Base-by-base conservation (phyloP, 2,113 vertebrate genomes). In the Triplophysa siluroides region DNA sequence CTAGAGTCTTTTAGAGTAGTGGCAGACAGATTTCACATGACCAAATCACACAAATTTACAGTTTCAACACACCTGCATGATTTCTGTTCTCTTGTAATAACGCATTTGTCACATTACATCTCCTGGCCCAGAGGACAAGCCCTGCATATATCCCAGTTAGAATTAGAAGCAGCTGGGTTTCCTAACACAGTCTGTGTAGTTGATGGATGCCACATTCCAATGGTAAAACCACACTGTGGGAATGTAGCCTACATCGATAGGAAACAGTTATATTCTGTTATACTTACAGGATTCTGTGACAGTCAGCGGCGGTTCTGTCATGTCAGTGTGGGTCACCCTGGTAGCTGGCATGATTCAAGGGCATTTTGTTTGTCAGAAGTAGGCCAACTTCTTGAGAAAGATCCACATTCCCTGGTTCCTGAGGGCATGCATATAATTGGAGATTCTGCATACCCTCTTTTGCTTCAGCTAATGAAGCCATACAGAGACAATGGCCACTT, bases 1-100 rank as follows among this genome's bases (percentile, higher is more conserved):
- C 54, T 62, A 24, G 72, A 33, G 70, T 73, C 70, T 11, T 58
- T 58, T 33, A 69, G 45, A 23, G 66, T 19, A 45, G 66, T 69
- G 21, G 19, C n/a, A 47, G n/a, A 47, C 41, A 69, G n/a, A 50
- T 69, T 69, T 50, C 47, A 47, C 41, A 1, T 24, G 3, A 70
- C 2, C 68, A 70, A 47, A 23, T 70, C 41, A n/a, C n/a, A n/a
- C n/a, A n/a, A n/a, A n/a, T n/a, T n/a, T 7, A 69, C 61, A 4
- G n/a, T 47, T 23, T 45, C 67, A 8, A 47, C 4, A 69, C 67
- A 47, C 19, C 67, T 24, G 8, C 67, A 7, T 24, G 67, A 69
- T 1, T 69, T 47, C 23, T 68, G 66, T 23, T 21, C n/a, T 50
- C 24, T 70, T 50, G 68, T 70, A 3, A 70, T 1, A 24, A 50